Evolutionary conservation across 37 sponge, comb jelly and placozoan species (phyloP), one percentile per base, ranked within the genome.

Genomic region (Petrosia ficiformis): DNA sequence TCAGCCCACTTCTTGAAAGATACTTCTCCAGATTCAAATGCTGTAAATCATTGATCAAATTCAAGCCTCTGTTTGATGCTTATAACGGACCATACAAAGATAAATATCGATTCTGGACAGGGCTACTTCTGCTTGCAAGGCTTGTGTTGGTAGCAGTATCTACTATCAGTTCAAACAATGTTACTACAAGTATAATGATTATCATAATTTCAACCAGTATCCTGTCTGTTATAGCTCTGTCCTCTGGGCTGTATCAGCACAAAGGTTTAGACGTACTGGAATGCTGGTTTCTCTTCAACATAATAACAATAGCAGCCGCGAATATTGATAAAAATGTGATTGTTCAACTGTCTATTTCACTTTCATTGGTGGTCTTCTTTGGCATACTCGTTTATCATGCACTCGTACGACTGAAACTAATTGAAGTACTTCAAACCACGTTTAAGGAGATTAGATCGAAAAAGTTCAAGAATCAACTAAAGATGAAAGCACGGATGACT

Each of bases 11-110:
- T 11, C 5, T 61, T 22, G 63, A 61, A 29, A 22, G 63, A 48
- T 48, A 48, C 54, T 48, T 48, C 54, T 48, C 54, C 8, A 8
- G 54, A 8, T 48, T 19, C 54, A 48, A 48, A 48, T 48, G 54
- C 54, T 48, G 63, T 22, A 61, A 22, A 5, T n/a, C 11, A n/a
- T 61, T 24, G 63, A 22, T 61, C 63, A 61, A 61, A n/a, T 22
- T 61, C 63, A 61, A 61, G 63, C 63, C 63, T 8, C 22, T 61
- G 22, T 11, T 61, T 61, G 63, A 61, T 61, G 63, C 63, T 22
- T 61, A 61, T 61, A 61, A 61, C 28, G 63, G 63, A 22, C 63
- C 63, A 26, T 61, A 61, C 26, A 8, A 61, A 6, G 63, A 61
- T 29, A 61, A 61, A 5, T 61, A 29, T 22, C 14, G 63, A 22